These are phyloP conservation scores for Embidobia sp. DNA, from an alignment of 2,888 invertebrate species.

Conservation along the genomic window DNA sequence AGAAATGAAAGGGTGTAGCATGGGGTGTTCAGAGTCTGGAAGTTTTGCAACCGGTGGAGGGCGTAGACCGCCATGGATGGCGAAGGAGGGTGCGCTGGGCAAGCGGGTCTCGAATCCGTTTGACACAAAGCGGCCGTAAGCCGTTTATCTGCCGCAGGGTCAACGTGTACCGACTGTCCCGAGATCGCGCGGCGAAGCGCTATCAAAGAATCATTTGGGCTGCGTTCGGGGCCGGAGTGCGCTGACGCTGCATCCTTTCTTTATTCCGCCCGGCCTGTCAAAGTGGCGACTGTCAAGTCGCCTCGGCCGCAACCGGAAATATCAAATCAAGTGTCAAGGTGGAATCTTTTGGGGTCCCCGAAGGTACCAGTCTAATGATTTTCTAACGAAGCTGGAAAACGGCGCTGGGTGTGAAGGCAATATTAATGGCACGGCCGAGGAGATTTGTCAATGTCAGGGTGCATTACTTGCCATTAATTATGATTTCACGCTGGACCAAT, in stretches of 20 bases:
- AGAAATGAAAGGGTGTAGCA: conserved; percentile 81
- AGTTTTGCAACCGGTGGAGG: conserved; percentile 78
- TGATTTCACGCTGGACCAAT: conserved; percentile 39
- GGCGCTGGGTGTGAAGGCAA: conserved; percentile 42
- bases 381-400: conserved; percentile 46
- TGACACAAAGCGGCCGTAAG: conserved; percentile 82
- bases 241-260: too few species aligned
- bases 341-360: not conserved
- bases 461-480: conserved; percentile 51
- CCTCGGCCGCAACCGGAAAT: conserved; percentile 26
- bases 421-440: conserved; percentile 30
- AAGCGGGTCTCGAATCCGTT: conserved; percentile 77
- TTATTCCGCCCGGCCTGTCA: not conserved
- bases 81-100: conserved; percentile 63
- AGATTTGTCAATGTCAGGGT: conserved; percentile 49
- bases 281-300: conserved; percentile 12
- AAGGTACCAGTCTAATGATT: conserved; percentile 16
- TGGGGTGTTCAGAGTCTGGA: conserved; percentile 68
- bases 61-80: conserved; percentile 80
- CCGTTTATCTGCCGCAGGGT: conserved; percentile 80
- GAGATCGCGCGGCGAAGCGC: conserved; percentile 43
- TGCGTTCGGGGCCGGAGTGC: too few species aligned
- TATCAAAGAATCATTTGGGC: conserved; percentile 53
- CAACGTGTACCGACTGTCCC: conserved; percentile 70
- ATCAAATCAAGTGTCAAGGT: conserved; percentile 26